These are phyloP conservation scores for Apodemus agrarius DNA, from an alignment of 2,797 vertebrate species.

Conservation along the genomic window DNA sequence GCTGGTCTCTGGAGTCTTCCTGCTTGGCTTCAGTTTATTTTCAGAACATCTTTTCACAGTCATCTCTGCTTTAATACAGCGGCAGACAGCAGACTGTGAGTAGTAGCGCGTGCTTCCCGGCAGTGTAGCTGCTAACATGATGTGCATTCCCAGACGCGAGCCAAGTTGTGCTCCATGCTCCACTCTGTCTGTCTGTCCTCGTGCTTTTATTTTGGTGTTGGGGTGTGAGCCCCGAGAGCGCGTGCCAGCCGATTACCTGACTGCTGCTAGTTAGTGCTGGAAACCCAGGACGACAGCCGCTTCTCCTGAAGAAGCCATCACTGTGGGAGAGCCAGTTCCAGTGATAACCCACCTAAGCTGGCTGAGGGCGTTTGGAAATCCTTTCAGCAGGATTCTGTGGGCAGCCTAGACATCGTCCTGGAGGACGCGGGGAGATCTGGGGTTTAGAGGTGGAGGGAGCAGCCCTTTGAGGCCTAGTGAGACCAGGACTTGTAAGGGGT, in stretches of 20 bases:
- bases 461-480: neutral
- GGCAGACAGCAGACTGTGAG: constrained; percentile 27
- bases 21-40: neutral
- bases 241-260: neutral
- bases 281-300: neutral
- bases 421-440: neutral
- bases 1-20: neutral
- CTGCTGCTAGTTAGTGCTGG: neutral
- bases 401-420: neutral
- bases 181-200: constrained; percentile 31
- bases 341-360: neutral
- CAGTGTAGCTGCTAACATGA: neutral
- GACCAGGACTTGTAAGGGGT: neutral
- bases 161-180: constrained; percentile 39
- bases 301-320: neutral
- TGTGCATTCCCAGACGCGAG: constrained; percentile 29
- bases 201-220: neutral
- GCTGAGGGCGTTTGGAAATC: neutral
- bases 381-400: neutral
- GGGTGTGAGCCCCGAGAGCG: neutral
- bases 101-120: constrained; percentile 21
- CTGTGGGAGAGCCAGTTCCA: neutral
- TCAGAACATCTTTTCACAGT: neutral
- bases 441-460: neutral
- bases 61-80: constrained; percentile 19